phyloP scores from a whole-genome alignment of 1,140 invertebrate species.

The Eubasilissa regina region DNA sequence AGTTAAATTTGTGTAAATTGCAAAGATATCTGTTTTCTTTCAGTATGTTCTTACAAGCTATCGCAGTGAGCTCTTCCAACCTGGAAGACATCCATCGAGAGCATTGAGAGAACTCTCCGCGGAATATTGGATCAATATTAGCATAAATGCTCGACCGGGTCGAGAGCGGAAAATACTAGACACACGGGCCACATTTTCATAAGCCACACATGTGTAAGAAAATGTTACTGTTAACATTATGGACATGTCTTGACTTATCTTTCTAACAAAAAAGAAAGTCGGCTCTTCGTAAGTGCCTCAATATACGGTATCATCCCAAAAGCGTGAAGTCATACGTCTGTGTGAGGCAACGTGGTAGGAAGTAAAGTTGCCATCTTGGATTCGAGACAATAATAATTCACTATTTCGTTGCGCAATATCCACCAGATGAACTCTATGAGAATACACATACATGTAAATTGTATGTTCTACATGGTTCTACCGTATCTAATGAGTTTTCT shows the following conservation, averaged over 20 bases:
- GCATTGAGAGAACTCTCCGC: background rate
- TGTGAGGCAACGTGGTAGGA: constrained; percentile 7
- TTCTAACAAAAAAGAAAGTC: constrained; percentile 21
- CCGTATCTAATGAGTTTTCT: constrained; percentile 29
- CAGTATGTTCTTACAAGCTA: too few relatives aligned
- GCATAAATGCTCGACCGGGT: constrained; percentile 10
- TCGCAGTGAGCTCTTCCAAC: too few relatives aligned
- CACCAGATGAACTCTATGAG: constrained; percentile 1
- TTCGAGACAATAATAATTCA: constrained; percentile 6
- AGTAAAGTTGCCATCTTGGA: constrained; percentile 20
- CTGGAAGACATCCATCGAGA: background rate
- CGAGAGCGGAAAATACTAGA: constrained; percentile 26
- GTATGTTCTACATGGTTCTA: constrained; percentile 21
- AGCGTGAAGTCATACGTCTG: constrained; percentile 10
- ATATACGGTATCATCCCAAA: constrained; percentile 28
- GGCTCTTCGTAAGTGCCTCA: constrained; percentile 10
- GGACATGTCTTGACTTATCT: constrained; percentile 13
- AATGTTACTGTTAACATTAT: constrained; percentile 5
- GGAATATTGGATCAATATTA: constrained; percentile 1
- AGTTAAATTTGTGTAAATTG: too few relatives aligned
- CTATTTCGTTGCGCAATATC: constrained; percentile 19
- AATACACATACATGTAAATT: background rate
- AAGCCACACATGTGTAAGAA: background rate
- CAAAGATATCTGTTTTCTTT: too few relatives aligned
- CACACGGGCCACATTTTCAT: background rate